These are phyloP conservation scores for Syrista parreyssii DNA, from an alignment of 2,888 invertebrate genomes.

Conservation along the genomic window DNA sequence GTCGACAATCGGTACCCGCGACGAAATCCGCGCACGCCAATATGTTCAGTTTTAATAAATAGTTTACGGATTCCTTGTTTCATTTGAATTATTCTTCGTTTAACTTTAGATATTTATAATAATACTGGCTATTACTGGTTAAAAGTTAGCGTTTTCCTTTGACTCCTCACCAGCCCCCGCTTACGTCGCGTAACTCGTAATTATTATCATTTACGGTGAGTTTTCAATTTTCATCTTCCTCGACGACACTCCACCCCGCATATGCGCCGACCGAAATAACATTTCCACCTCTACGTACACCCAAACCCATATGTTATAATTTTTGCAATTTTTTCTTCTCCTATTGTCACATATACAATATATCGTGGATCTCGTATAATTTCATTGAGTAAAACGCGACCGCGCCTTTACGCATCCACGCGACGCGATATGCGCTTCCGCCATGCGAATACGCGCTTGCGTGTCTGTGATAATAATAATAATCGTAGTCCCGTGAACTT, in stretches of 20 bases:
- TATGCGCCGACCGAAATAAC: not conserved
- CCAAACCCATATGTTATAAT: not conserved
- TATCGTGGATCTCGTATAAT: conserved; percentile 28
- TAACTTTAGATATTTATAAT: conserved; percentile 34
- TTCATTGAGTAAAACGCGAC: conserved; percentile 8
- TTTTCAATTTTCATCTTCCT: conserved; percentile 24
- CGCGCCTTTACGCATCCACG: not conserved
- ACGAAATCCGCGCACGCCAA: not conserved
- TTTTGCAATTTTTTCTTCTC: conserved; percentile 5
- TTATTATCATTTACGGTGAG: conserved; percentile 56
- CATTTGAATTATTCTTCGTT: not conserved
- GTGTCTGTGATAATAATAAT: conserved; percentile 11
- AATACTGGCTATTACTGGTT: conserved; percentile 60
- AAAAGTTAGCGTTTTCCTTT: conserved; percentile 37
- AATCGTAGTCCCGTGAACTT: conserved; percentile 9
- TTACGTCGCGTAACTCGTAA: conserved; percentile 45
- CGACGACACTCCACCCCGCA: not conserved
- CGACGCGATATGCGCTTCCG: not conserved
- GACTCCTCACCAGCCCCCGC: conserved; percentile 26
- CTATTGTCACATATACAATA: conserved; percentile 37
- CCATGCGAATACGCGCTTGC: conserved; percentile 7
- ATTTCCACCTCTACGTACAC: not conserved
- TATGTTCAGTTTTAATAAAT: not conserved
- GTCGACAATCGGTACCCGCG: not conserved
- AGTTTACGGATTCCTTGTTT: not conserved